Evolutionary conservation across 1,140 invertebrate genomes (phyloP).

Genomic region (Oreohelix idahoensis): DNA sequence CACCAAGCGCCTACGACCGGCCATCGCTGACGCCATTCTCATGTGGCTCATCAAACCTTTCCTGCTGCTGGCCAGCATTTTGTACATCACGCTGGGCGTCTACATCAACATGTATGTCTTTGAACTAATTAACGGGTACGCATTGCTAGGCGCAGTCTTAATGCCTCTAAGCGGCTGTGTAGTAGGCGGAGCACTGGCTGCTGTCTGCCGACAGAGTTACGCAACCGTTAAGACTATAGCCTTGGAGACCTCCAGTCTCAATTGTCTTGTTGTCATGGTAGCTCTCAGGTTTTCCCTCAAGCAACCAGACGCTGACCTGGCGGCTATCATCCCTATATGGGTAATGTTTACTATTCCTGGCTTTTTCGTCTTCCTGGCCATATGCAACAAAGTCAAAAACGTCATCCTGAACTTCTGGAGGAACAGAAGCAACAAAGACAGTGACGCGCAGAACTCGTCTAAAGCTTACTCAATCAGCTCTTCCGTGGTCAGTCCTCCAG

Average conservation of each 20-base stretch:
- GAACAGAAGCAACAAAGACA: conserved; percentile 56
- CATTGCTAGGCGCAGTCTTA: conserved; percentile 60
- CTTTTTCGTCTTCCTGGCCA: conserved; percentile 61
- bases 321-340: conserved; percentile 66
- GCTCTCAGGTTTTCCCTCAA: conserved; percentile 65
- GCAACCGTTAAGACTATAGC: conserved; percentile 64
- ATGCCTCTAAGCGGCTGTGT: conserved; percentile 63
- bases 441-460: conserved; percentile 48
- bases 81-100: conserved; percentile 70
- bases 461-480: conserved; percentile 66
- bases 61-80: conserved; percentile 66
- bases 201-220: conserved; percentile 60
- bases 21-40: conserved; percentile 63
- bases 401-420: conserved; percentile 53
- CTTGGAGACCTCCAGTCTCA: conserved; percentile 65
- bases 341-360: conserved; percentile 69
- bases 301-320: conserved; percentile 62
- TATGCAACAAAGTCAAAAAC: conserved; percentile 54
- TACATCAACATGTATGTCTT: conserved; percentile 72
- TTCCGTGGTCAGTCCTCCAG: conserved; percentile 65
- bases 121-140: conserved; percentile 57
- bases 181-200: conserved; percentile 55
- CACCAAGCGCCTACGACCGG: conserved; percentile 61
- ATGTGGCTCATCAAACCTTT: conserved; percentile 70
- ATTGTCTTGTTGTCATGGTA: conserved; percentile 65